Evolutionary conservation across 2,797 vertebrate genomes (phyloP), one percentile per base, ranked within the genome.

Genomic region (Urophycis tenuis): DNA sequence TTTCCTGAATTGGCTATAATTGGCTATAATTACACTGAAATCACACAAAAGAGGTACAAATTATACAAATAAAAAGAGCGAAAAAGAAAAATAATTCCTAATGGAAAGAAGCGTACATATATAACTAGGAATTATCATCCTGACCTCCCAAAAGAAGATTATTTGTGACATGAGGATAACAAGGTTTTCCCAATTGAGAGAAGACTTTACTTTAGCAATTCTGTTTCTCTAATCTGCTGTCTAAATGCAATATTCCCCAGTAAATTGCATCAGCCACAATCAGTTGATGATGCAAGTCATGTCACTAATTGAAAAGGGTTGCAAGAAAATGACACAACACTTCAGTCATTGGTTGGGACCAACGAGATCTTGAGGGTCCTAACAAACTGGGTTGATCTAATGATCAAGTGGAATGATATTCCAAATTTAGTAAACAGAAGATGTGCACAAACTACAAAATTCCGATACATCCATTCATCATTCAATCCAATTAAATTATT

Each of bases 241-340:
- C 53, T n/a, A 60, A 67, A 67, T 29, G 60, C 60, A 67, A 67
- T 12, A 14, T 67, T 29, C 60, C 60, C 25, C n/a, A 67, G 60
- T 11, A 29, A 29, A 10, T 67, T 67, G 60, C 60, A 67, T 67
- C 60, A 67, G 60, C 25, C 4, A 25, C 60, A 67, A 25, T n/a
- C 53, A n/a, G 60, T 9, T 67, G 60, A 67, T 67, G 60, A 67
- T 29, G 60, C 60, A 67, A 67, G 25, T 67, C 14, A 25, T 29
- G 60, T 67, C 60, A 17, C n/a, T 67, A 25, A 60, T 60, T 60
- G 53, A 60, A 60, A 60, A 60, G 53, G 53, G 53, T 60, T 60
- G 53, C 53, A 60, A 17, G 22, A 25, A 60, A 22, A 60, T 60
- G 22, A 60, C 53, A 25, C 15, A 6, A 9, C 6, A 19, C 53